phyloP scores from a whole-genome alignment of 2,888 invertebrate species.

The Ischnura elegans region DNA sequence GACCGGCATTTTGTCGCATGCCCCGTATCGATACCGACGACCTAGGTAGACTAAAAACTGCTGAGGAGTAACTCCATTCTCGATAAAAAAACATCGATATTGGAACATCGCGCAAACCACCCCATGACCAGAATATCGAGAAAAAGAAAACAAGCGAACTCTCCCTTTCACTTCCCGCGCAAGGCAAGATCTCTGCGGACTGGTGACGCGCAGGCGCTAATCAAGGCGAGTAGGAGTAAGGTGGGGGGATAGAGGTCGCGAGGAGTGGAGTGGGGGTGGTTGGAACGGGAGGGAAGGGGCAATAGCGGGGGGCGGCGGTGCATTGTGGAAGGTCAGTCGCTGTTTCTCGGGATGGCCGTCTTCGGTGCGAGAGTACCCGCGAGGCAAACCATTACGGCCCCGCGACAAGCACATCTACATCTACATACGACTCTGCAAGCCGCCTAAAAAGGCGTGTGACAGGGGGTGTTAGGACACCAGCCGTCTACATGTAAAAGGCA shows the following conservation, averaged over 20 bases:
- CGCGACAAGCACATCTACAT: no score
- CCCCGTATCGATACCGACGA: background rate
- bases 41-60: background rate
- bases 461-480: no score
- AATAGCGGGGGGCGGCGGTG: background rate
- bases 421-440: background rate
- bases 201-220: background rate
- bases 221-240: background rate
- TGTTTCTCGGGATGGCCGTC: conserved; percentile 9
- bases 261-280: background rate
- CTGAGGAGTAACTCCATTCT: background rate
- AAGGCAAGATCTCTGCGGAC: background rate
- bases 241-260: background rate
- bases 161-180: conserved; percentile 40
- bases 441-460: no score
- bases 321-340: conserved; percentile 54
- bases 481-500: no score
- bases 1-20: background rate
- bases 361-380: background rate
- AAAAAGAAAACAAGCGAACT: background rate
- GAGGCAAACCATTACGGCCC: background rate
- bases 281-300: background rate
- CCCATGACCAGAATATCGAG: background rate
- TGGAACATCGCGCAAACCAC: background rate
- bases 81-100: background rate